A percentile compares a stretch with the other conserved stretches of the same genome.
These are phyloP conservation scores for Elgaria multicarinata DNA, from an alignment of 2,113 vertebrate genomes.

Conservation along the genomic window DNA sequence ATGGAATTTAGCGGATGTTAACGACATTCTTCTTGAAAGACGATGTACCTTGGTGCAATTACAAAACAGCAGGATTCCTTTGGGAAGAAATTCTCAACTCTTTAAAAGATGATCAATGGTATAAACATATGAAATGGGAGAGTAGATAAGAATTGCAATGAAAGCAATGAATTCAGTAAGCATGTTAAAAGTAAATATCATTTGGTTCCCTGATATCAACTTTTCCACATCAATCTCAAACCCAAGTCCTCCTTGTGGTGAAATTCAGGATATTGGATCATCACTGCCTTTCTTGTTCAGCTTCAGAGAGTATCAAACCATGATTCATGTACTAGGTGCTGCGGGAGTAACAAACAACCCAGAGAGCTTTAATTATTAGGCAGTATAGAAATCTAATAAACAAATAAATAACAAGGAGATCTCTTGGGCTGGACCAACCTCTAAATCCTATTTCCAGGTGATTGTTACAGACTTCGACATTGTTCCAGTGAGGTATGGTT, in stretches of 20 bases:
- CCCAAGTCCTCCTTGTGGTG: not conserved
- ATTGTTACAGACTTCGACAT: too few relatives aligned
- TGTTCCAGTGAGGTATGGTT: too few relatives aligned
- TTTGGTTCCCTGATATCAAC: not conserved
- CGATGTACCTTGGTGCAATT: not conserved
- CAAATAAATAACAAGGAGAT: too few relatives aligned
- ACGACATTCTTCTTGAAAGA: not conserved
- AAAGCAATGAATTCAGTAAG: not conserved
- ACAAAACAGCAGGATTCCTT: not conserved
- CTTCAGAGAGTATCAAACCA: too few relatives aligned
- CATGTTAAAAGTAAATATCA: not conserved
- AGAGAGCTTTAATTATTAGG: too few relatives aligned
- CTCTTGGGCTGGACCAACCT: too few relatives aligned
- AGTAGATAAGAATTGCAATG: not conserved
- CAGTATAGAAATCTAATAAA: too few relatives aligned
- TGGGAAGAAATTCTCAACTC: not conserved
- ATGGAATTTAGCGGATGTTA: not conserved
- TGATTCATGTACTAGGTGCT: too few relatives aligned
- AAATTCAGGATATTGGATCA: too few relatives aligned
- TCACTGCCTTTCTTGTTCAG: too few relatives aligned
- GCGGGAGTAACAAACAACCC: too few relatives aligned
- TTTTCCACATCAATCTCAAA: not conserved
- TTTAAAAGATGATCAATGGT: not conserved
- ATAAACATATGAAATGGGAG: not conserved
- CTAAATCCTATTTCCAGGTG: too few relatives aligned